Evolutionary conservation across 1,140 invertebrate genomes (phyloP), one percentile per base, ranked within the genome.

Genomic region (Epicauta chinensis): DNA sequence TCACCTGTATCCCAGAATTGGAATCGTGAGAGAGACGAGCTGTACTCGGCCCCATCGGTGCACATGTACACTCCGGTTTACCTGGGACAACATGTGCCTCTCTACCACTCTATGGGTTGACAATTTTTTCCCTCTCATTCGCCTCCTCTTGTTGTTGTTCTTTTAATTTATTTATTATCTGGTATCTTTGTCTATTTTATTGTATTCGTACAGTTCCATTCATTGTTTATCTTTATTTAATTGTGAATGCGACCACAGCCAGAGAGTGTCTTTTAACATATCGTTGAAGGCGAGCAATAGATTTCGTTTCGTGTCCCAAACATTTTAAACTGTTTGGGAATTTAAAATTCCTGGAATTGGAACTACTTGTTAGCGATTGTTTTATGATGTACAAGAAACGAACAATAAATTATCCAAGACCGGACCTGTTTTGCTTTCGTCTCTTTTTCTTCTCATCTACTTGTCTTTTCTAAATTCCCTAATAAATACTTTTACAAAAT

Each of bases 241-340:
- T 23, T 23, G 23, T 23, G 23, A 23, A 23, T 23, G 23, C 23
- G 23, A 23, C 23, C 23, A 23, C 23, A 23, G 10, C 23, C 23
- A 23, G 4, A 23, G 10, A n/a, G 32, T 44, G 39, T 16, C 38
- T 38, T 39, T 47, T 60, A 65, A 67, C 61, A 52, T 67, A 67
- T 67, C 59, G 63, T 40, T 54, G 31, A 56, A 58, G 55, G 51
- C 45, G 46, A 59, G 65, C 60, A 64, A 67, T 67, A 65, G 61
- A 67, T 67, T 67, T 63, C 50, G 59, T 65, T 62, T 60, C 60
- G 64, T 65, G 64, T 67, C 61, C 60, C 55, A 64, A 67, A 67
- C 65, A 67, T 67, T 63, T 61, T 62, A 64, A 67, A 65, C 63
- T 64, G 63, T 64, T 67, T 60, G 63, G 58, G 62, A 67, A 65